These are phyloP conservation scores for Elgaria multicarinata DNA, from an alignment of 2,113 vertebrate genomes.

Conservation along the genomic window DNA sequence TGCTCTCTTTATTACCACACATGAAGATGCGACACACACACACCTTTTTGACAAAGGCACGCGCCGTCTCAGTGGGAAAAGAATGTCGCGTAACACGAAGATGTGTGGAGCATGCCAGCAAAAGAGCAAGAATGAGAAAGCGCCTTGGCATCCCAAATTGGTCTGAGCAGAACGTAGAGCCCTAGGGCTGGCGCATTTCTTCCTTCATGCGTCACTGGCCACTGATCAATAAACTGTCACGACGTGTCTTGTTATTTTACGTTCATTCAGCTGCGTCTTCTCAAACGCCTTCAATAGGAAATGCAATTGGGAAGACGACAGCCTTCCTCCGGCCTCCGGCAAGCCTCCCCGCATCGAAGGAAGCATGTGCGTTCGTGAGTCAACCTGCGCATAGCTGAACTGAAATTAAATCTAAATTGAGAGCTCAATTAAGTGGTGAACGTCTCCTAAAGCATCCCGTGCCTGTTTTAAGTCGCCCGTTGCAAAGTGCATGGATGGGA, in stretches of 20 bases:
- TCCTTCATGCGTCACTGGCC: background rate
- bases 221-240: background rate
- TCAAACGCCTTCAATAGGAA: background rate
- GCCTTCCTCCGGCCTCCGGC: too few relatives aligned
- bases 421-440: background rate
- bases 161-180: background rate
- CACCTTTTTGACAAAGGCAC: background rate
- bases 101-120: background rate
- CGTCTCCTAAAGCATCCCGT: background rate
- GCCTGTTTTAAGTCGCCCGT: background rate
- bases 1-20: background rate
- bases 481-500: background rate
- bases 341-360: background rate
- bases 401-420: background rate
- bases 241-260: background rate
- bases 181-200: rapidly evolving
- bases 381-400: background rate
- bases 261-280: background rate
- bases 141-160: rapidly evolving
- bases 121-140: background rate
- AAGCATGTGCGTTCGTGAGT: background rate
- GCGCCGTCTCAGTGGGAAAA: background rate
- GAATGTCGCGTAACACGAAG: background rate
- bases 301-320: background rate
- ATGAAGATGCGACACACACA: background rate